Evolutionary conservation across 2,888 invertebrate species (phyloP).

Genomic region (Bombylius major): DNA sequence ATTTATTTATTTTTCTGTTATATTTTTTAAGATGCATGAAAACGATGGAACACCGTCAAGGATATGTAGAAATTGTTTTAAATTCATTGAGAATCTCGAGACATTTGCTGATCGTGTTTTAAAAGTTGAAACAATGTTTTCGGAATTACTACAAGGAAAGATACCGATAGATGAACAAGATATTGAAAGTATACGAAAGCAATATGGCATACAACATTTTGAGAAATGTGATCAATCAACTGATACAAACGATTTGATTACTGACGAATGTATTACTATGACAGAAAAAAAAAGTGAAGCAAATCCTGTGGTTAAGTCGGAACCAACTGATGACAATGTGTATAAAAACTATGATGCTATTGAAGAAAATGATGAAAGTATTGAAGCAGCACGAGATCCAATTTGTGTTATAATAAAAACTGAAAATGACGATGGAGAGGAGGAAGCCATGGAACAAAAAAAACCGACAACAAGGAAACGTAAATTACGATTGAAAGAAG

Average conservation of each 20-base stretch:
- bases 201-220: conserved; percentile 4
- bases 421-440: background rate
- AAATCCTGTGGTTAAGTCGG: background rate
- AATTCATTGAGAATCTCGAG: conserved; percentile 3
- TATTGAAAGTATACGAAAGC: conserved; percentile 1
- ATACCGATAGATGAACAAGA: background rate
- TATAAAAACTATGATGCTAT: background rate
- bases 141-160: conserved; percentile 6
- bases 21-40: conserved; percentile 4
- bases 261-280: background rate
- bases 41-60: conserved; percentile 8
- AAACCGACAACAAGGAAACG: background rate
- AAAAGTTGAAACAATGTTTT: conserved; percentile 10
- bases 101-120: conserved; percentile 8
- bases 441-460: background rate
- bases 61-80: conserved; percentile 10
- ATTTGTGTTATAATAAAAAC: background rate
- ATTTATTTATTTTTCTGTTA: too few relatives aligned
- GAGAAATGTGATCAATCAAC: conserved; percentile 7
- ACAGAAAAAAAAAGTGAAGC: background rate
- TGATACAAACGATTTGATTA: conserved; percentile 9
- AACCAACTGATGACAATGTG: background rate
- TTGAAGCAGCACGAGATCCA: background rate
- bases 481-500: background rate
- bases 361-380: background rate